Conservation (phyloP, 2,113 vertebrate species). For the Hiodon alosoides region DNA sequence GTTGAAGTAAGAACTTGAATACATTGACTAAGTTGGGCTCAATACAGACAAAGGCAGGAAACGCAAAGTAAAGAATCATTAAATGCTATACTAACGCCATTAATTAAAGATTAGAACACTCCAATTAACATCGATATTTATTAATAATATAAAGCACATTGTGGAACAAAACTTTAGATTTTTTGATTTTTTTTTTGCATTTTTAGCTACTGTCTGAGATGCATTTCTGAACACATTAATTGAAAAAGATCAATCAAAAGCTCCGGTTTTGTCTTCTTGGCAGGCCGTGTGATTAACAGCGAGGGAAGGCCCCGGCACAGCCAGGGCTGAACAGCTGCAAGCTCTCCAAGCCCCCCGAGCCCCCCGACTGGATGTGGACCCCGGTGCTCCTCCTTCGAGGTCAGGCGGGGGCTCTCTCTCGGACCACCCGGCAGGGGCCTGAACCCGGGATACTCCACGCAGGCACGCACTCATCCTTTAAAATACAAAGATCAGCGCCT, state of each 20-base stretch:
- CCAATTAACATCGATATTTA: neutral
- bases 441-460: neutral
- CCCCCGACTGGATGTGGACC: slow-evolving; percentile 58
- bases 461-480: neutral
- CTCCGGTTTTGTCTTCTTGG: no score
- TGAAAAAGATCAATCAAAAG: no score
- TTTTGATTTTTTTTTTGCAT: slow-evolving; percentile 28
- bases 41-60: neutral
- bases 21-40: no score
- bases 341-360: neutral
- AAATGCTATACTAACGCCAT: neutral
- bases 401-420: slow-evolving; percentile 57
- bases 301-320: neutral
- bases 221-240: neutral
- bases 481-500: neutral
- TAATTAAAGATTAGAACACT: neutral
- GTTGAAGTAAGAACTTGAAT: no score
- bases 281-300: neutral
- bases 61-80: neutral
- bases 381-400: slow-evolving; percentile 50
- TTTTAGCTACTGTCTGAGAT: slow-evolving; percentile 62
- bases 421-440: slow-evolving; percentile 71
- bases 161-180: neutral
- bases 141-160: neutral
- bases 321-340: neutral